Evolutionary conservation across 2,888 invertebrate species (phyloP).

Genomic region (Meghimatium bilineatum): DNA sequence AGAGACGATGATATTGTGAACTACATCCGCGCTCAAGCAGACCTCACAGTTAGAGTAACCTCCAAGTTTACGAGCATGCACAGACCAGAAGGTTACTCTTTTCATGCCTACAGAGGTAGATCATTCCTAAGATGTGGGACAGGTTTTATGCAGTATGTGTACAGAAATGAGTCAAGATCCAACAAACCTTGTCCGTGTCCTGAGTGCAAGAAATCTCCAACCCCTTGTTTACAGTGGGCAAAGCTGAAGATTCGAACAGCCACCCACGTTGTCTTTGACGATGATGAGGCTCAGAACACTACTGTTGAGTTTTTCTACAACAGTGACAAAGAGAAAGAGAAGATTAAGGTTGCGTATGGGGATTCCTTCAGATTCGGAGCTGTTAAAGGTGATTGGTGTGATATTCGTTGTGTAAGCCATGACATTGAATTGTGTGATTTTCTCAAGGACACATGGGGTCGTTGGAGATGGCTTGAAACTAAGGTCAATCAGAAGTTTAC

Average conservation of each 20-base stretch:
- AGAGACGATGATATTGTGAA: slow-evolving; percentile 40
- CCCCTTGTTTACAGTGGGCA: slow-evolving; percentile 28
- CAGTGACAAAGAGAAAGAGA: slow-evolving; percentile 24
- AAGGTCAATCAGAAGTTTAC: slow-evolving; percentile 41
- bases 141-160: slow-evolving; percentile 36
- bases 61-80: slow-evolving; percentile 7
- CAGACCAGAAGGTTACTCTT: slow-evolving; percentile 25
- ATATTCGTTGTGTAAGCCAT: slow-evolving; percentile 40
- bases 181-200: slow-evolving; percentile 37
- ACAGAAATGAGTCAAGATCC: slow-evolving; percentile 22
- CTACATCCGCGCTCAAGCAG: slow-evolving; percentile 32
- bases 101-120: slow-evolving; percentile 18
- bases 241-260: slow-evolving; percentile 40
- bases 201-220: slow-evolving; percentile 30
- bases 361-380: slow-evolving; percentile 35
- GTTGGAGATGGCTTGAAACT: slow-evolving; percentile 43
- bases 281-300: slow-evolving; percentile 38
- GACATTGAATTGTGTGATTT: slow-evolving; percentile 40
- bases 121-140: slow-evolving; percentile 16
- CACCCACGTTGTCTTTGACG: slow-evolving; percentile 43
- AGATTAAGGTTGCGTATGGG: slow-evolving; percentile 20
- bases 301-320: slow-evolving; percentile 39
- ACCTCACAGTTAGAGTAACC: slow-evolving; percentile 36
- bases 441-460: slow-evolving; percentile 40
- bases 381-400: slow-evolving; percentile 43